These are phyloP conservation scores for Lepidurus apus DNA, from an alignment of 1,140 invertebrate species.

Conservation along the genomic window DNA sequence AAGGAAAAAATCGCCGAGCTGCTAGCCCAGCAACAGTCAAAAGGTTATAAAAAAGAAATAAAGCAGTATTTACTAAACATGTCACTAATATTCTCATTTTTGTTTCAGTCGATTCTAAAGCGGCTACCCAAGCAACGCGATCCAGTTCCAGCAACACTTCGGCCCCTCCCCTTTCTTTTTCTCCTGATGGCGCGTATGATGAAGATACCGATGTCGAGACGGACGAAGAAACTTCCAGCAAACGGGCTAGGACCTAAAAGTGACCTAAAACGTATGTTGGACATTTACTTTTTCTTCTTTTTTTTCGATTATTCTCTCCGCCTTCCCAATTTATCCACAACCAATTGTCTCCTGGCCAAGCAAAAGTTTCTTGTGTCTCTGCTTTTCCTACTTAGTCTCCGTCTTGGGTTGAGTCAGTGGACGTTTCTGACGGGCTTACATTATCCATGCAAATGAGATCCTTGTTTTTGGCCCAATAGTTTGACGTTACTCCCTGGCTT, in stretches of 20 bases:
- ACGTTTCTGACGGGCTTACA: background rate
- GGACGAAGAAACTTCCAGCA: background rate
- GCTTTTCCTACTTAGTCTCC: too few relatives aligned
- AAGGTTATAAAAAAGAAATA: background rate
- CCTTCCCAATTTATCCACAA: too few relatives aligned
- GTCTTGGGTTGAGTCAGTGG: background rate
- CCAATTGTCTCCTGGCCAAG: too few relatives aligned
- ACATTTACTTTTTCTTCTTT: too few relatives aligned
- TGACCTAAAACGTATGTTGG: background rate
- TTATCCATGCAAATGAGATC: constrained; percentile 5
- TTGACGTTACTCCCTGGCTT: background rate
- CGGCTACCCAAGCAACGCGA: too few relatives aligned
- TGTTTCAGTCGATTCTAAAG: too few relatives aligned
- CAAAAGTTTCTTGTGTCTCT: too few relatives aligned
- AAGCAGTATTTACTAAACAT: too few relatives aligned
- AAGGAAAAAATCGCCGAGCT: constrained; percentile 1
- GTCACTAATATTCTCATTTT: too few relatives aligned
- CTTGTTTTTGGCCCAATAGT: constrained; percentile 1
- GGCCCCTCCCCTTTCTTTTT: background rate
- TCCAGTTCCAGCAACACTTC: background rate
- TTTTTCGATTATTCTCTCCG: too few relatives aligned
- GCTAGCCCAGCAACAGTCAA: background rate
- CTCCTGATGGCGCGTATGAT: background rate
- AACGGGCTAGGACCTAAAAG: background rate
- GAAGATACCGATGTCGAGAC: background rate